Percentiles rank a stretch among this genome's conserved stretches.
Evolutionary conservation across 1,140 invertebrate species (phyloP).

Genomic region (Mamestra configurata): DNA sequence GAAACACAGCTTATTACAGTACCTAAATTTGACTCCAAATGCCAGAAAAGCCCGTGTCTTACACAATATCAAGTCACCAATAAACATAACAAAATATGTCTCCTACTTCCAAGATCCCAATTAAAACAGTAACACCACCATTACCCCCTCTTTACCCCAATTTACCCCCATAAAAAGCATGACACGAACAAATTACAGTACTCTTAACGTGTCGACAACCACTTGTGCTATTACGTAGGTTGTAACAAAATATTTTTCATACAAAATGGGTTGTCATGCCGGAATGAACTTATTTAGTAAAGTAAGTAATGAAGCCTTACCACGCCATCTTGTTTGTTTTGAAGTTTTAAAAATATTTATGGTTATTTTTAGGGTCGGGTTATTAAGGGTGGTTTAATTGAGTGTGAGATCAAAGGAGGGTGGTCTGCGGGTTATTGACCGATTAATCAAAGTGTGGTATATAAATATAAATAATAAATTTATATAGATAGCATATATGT

Average conservation of each 20-base stretch:
- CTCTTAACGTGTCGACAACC: conserved; percentile 36
- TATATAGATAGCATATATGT: too few relatives aligned
- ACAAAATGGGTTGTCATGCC: conserved; percentile 21
- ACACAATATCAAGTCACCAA: not conserved
- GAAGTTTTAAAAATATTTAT: not conserved
- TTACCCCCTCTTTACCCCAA: not conserved
- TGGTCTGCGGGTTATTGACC: not conserved
- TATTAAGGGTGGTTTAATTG: not conserved
- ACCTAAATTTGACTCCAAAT: not conserved
- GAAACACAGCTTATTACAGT: not conserved
- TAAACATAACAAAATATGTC: conserved; percentile 2
- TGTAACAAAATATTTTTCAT: conserved; percentile 36
- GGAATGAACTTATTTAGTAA: conserved; percentile 29
- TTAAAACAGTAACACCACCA: conserved; percentile 5
- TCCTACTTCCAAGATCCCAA: not conserved
- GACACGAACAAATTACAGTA: conserved; percentile 32
- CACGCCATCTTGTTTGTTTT: conserved; percentile 40
- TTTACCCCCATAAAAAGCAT: conserved; percentile 26
- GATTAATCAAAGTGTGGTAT: not conserved
- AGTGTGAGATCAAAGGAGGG: conserved; percentile 1
- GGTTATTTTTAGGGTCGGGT: not conserved
- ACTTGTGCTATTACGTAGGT: conserved; percentile 3
- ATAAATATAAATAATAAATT: not conserved
- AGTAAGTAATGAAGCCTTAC: not conserved
- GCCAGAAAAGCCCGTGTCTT: not conserved